These are phyloP conservation scores for Fragum sueziense DNA, from an alignment of 2,888 invertebrate genomes.

Conservation along the genomic window DNA sequence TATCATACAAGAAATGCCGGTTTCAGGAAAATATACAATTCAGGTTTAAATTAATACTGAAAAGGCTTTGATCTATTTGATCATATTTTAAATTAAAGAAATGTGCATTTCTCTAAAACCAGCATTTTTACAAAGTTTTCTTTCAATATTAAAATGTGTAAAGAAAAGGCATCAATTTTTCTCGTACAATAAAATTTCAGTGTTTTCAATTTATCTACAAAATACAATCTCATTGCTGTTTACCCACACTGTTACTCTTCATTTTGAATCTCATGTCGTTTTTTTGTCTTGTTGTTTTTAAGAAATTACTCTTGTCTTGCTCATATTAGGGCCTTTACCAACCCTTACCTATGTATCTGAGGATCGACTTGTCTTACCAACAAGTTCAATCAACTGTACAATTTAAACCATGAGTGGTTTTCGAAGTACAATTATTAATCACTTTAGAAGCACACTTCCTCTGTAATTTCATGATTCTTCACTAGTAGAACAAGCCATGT, in stretches of 20 bases:
- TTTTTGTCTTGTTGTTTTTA: neutral
- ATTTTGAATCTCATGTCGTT: neutral
- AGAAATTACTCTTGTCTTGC: too few relatives aligned
- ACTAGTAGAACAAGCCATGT: constrained; percentile 54
- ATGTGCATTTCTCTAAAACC: neutral
- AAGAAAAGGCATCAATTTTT: too few relatives aligned
- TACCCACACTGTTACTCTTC: neutral
- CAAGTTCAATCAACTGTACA: constrained; percentile 1
- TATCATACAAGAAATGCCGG: neutral
- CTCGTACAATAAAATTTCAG: too few relatives aligned
- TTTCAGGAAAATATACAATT: neutral
- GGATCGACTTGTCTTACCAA: constrained; percentile 10
- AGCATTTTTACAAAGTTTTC: neutral
- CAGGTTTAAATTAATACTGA: neutral
- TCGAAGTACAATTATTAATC: neutral
- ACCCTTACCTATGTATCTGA: neutral
- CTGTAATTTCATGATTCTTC: constrained; percentile 19
- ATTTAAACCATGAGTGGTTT: neutral
- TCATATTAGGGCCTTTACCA: neutral
- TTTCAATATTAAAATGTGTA: neutral
- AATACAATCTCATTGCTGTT: neutral
- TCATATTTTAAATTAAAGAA: neutral
- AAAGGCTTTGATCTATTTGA: neutral
- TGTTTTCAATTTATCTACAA: neutral
- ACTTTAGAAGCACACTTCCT: neutral